phyloP scores from a whole-genome alignment of 2,888 invertebrate genomes.

The Caenorhabditis sp. region DNA sequence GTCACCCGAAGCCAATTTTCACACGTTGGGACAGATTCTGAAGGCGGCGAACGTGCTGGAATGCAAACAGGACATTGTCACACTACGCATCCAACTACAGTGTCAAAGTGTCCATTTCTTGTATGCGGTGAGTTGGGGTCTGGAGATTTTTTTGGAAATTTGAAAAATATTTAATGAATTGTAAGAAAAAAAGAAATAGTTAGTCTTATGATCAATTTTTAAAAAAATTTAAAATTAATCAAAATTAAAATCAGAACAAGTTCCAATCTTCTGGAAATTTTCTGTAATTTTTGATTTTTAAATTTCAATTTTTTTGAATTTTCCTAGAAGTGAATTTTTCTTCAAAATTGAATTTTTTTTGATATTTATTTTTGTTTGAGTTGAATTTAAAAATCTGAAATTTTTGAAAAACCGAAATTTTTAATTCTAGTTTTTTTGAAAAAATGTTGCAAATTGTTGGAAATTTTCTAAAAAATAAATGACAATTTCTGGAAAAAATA shows the following conservation, averaged over 20 bases:
- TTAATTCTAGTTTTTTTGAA: too few relatives aligned
- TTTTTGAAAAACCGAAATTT: too few relatives aligned
- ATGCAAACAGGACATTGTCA: conserved; percentile 56
- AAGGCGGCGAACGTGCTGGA: conserved; percentile 44
- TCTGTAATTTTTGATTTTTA: not conserved
- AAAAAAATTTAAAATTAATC: not conserved
- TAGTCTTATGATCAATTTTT: not conserved
- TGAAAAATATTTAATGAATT: too few relatives aligned
- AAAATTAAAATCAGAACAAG: too few relatives aligned
- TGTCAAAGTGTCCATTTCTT: conserved; percentile 56
- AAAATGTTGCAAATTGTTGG: too few relatives aligned
- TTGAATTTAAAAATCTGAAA: too few relatives aligned
- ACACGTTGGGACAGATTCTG: conserved; percentile 30
- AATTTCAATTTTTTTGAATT: not conserved
- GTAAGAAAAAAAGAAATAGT: too few relatives aligned
- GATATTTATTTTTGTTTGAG: too few relatives aligned
- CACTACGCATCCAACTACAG: conserved; percentile 41
- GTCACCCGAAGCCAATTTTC: conserved; percentile 37
- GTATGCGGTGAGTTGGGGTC: conserved; percentile 49
- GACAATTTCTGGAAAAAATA: not conserved
- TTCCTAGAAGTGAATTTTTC: too few relatives aligned
- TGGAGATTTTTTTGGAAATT: not conserved
- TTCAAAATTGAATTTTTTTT: too few relatives aligned
- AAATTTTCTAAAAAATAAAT: not conserved
- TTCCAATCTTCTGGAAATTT: not conserved